These are phyloP conservation scores for Hirtodrosophila duncani DNA, from an alignment of 2,888 invertebrate genomes.

Conservation along the genomic window DNA sequence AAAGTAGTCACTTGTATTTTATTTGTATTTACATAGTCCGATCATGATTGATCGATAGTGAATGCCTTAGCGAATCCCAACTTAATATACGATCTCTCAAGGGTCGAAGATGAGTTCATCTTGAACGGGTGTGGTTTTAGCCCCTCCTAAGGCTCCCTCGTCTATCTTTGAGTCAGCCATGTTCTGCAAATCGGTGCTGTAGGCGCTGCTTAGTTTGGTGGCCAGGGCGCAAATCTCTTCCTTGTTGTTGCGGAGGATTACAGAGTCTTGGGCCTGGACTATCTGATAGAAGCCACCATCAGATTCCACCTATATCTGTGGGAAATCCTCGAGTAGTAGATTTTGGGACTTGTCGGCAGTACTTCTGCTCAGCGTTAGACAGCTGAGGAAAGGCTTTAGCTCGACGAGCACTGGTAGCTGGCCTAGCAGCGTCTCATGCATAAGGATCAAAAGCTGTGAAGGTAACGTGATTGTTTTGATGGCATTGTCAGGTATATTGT, in stretches of 20 bases:
- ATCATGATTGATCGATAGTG: no score
- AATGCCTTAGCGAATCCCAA: no score
- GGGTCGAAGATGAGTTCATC: no score
- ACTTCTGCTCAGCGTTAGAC: constrained; percentile 68
- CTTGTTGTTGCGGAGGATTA: constrained; percentile 81
- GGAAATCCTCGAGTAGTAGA: constrained; percentile 86
- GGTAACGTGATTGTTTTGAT: no score
- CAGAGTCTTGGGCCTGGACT: constrained; percentile 82
- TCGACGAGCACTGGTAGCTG: constrained; percentile 90
- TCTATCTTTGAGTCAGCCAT: constrained; percentile 39
- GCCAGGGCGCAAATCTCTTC: constrained; percentile 82
- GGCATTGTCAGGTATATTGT: no score
- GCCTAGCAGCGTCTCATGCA: constrained; percentile 86
- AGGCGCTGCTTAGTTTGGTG: constrained; percentile 84
- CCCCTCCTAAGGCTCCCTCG: constrained; percentile 4
- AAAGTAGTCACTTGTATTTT: no score
- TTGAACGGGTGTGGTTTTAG: neutral
- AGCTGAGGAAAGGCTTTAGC: constrained; percentile 87
- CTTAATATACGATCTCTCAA: no score
- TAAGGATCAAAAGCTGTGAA: constrained; percentile 82
- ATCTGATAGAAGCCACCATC: constrained; percentile 81
- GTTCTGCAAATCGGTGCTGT: constrained; percentile 82
- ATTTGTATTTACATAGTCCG: no score
- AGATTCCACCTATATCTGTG: constrained; percentile 77
- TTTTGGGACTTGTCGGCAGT: constrained; percentile 59